Base-by-base conservation (phyloP, 2,797 vertebrate species). In the Macropodus opercularis region DNA sequence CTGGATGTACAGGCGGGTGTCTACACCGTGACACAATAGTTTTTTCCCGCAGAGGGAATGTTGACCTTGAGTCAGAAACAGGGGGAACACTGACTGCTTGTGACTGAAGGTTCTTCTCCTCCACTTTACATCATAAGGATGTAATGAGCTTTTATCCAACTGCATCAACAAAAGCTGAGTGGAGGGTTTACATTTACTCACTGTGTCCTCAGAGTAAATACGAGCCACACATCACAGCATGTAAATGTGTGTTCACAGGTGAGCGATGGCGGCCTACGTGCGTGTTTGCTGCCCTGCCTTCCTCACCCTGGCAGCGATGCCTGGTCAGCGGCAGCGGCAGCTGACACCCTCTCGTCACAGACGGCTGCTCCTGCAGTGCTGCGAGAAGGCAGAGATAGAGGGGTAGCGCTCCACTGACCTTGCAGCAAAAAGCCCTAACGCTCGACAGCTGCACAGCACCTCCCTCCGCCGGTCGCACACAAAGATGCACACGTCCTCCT, bases 341-440 rank as follows among this genome's bases (percentile, higher is more conserved):
- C 69, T 80, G 71, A 78, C 57, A 63, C 44, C 44, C 64, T 59
- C 58, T 36, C 63, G 55, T 72, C 66, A 72, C 79, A 70, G 66
- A 65, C 77, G 72, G 75, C 75, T 58, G 35, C 55, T 81, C 77
- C 81, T 75, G 75, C 84, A 81, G 72, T 52, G 69, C 61, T 65
- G 32, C 4, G 11, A 62, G 40, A 56, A 39, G 10, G 21, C 36
- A 14, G 18, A 56, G 38, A 43, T 19, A 19, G 17, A n/a, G 35
- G 21, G 36, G 24, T 2, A 22, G 53, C 8, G 24, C 42, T 48
- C 41, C 19, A 32, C 29, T 86, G 88, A 89, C 85, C 82, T 89
- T 89, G 88, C 80, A 81, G 84, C 84, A 88, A 49, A 84, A 77
- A 80, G 59, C 32, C 44, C 51, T 24, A 75, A 66, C 65, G 69